phyloP scores from a whole-genome alignment of 2,113 vertebrate species.

The Anser brachyrhynchus region DNA sequence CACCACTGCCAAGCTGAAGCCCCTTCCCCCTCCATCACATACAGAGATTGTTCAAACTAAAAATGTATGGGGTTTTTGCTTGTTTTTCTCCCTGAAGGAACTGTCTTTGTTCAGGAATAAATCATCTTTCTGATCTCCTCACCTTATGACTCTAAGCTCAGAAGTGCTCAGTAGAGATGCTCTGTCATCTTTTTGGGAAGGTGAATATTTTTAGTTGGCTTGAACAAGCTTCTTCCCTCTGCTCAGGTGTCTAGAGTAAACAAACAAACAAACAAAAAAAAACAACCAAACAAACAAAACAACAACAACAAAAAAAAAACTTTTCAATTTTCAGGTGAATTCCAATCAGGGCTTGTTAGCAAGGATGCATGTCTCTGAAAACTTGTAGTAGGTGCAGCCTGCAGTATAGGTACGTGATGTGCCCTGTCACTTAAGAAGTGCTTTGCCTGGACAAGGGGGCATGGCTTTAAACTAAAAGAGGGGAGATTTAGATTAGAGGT shows the following conservation, averaged over 20 bases:
- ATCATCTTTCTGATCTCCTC: not conserved
- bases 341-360: not conserved
- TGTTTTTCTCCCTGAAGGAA: not conserved
- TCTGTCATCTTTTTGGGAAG: not conserved
- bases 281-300: no score
- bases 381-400: not conserved
- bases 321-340: not conserved
- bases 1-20: not conserved
- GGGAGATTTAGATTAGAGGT: no score
- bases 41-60: not conserved
- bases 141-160: not conserved
- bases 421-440: not conserved
- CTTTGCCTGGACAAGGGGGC: not conserved
- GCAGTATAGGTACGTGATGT: not conserved
- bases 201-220: not conserved
- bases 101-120: not conserved
- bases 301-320: no score
- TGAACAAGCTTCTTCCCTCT: not conserved
- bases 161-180: not conserved
- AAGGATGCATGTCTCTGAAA: accelerated
- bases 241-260: not conserved
- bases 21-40: accelerated
- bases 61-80: not conserved
- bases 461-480: no score
- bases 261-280: not conserved